Base-by-base conservation (phyloP, 2,888 invertebrate genomes). In the Ectobius pallidus region DNA sequence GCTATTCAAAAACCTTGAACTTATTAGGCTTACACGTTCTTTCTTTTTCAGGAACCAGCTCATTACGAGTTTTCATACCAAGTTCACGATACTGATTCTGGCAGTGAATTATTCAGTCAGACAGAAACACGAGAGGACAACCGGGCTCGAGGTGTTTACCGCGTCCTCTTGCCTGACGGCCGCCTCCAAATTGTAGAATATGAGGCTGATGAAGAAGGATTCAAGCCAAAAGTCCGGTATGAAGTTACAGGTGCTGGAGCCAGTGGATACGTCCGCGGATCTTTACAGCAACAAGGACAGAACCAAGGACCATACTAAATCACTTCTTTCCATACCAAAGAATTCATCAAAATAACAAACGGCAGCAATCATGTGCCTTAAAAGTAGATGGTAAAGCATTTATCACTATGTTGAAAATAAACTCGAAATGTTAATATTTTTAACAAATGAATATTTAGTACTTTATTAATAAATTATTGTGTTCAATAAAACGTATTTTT, bases 141-240 rank as follows among this genome's bases (percentile, higher is more conserved):
- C 71, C 79, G 78, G 22, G 81, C 83, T 44, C 80, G 80, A 70
- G 85, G 85, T 25, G 80, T 82, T 52, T 85, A 83, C 78, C 80
- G 80, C 73, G 83, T 83, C 1, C 78, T 81, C 27, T 79, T 83
- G 72, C 83, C 83, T 55, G 82, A 84, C 77, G 83, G 83, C 44
- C 81, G 83, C 22, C 80, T 79, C 14, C 85, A 89, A 86, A 89
- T 89, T 52, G 91, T 91, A 0, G 87, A 88, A 77, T 91, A 91
- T 81, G 89, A 89, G 79, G 91, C 91, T 6, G 90, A 91, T 78
- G 85, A 88, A 79, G 84, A 87, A 58, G 91, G 91, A 1, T 91
- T 88, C 83, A 87, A 87, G 75, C 91, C 91, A 18, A 88, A 85
- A 77, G 89, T 91, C 74, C 86, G 88, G 0, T 91, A 91, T 80